Evolutionary conservation across 2,797 vertebrate genomes (phyloP).

Genomic region (Peromyscus aztecus): DNA sequence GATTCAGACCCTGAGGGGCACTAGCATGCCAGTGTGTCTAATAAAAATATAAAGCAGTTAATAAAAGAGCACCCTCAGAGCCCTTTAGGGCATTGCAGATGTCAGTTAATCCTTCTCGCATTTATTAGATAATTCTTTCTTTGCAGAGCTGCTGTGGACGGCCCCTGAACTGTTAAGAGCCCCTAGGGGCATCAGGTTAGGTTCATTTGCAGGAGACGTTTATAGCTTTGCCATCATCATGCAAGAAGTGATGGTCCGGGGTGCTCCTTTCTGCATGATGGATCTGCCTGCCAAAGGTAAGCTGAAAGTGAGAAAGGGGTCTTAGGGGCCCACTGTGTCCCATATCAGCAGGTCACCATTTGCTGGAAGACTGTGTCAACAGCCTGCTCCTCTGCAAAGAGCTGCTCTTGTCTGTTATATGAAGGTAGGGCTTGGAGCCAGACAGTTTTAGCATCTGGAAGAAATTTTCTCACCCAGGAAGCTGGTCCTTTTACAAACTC

Average conservation of each 20-base stretch:
- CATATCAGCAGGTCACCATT: conserved; percentile 16
- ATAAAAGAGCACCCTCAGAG: conserved; percentile 70
- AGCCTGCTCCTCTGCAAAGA: conserved; percentile 39
- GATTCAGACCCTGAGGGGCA: conserved; percentile 24
- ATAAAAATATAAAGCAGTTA: conserved; percentile 77
- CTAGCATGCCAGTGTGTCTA: conserved; percentile 50
- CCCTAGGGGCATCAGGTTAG: conserved; percentile 87
- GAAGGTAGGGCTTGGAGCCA: conserved; percentile 11
- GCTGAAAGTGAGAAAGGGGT: conserved; percentile 21
- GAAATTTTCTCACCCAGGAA: conserved; percentile 33
- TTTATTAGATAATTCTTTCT: conserved; percentile 70
- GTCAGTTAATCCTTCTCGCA: conserved; percentile 69
- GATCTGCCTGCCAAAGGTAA: conserved; percentile 93
- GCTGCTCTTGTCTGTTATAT: background rate
- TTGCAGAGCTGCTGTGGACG: conserved; percentile 95
- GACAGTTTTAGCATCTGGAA: conserved; percentile 45
- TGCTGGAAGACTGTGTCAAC: conserved; percentile 34
- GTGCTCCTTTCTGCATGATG: conserved; percentile 94
- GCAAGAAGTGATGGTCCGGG: conserved; percentile 95
- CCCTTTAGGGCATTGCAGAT: conserved; percentile 52
- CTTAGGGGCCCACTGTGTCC: background rate
- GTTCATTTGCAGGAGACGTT: conserved; percentile 94
- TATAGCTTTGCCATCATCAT: conserved; percentile 97
- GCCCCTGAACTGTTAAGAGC: conserved; percentile 95
- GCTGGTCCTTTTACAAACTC: conserved; percentile 16